Percentiles rank a stretch among this genome's conserved stretches.
Evolutionary conservation across 1,140 invertebrate species (phyloP).

Genomic region (Camponotus vicinus): DNA sequence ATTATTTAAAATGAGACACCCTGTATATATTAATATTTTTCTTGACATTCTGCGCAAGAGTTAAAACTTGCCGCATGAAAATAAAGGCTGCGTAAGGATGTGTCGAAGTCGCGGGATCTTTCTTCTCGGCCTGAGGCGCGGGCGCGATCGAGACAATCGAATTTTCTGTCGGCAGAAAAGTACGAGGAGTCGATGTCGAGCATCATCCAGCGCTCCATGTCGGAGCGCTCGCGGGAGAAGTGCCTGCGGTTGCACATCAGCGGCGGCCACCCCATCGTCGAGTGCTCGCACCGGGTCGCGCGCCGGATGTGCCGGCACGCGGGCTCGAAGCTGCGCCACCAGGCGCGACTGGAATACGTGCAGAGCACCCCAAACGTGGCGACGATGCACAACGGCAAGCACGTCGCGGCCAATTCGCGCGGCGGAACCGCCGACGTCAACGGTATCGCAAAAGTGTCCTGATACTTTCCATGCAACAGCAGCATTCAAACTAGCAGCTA

Average conservation of each 20-base stretch:
- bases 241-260: conserved; percentile 69
- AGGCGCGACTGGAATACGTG: conserved; percentile 87
- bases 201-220: conserved; percentile 87
- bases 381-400: conserved; percentile 84
- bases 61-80: no score
- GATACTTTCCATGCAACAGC: no score
- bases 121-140: no score
- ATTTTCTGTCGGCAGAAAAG: conserved; percentile 77
- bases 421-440: conserved; percentile 70
- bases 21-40: no score
- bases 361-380: conserved; percentile 89
- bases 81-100: no score
- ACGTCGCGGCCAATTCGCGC: conserved; percentile 79
- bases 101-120: no score
- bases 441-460: conserved; percentile 1
- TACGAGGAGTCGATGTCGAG: conserved; percentile 81
- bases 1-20: no score
- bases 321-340: conserved; percentile 84
- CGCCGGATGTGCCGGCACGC: conserved; percentile 79
- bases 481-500: no score
- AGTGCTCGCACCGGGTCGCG: conserved; percentile 81
- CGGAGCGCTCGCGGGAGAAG: conserved; percentile 85
- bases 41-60: no score
- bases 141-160: neutral
- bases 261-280: conserved; percentile 74